A percentile compares a stretch with the other conserved stretches of the same genome.
Conservation (phyloP, 2,113 vertebrate species). For the Pelvicachromis taeniatus region DNA sequence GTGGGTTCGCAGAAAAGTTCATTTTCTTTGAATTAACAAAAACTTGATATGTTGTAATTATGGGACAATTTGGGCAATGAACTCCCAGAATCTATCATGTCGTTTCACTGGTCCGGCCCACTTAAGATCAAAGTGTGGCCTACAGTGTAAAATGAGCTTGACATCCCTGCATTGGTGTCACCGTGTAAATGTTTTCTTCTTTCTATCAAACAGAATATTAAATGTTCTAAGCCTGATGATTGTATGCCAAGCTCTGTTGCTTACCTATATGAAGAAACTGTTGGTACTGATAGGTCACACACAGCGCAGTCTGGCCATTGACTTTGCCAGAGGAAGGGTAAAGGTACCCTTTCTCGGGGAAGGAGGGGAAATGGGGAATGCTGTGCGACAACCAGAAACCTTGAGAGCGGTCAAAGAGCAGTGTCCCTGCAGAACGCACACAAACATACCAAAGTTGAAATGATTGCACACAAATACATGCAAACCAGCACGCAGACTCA, state of each 20-base stretch:
- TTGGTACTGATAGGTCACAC: conserved; percentile 79
- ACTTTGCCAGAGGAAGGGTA: conserved; percentile 81
- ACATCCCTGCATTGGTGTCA: background rate
- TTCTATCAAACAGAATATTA: background rate
- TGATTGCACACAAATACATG: background rate
- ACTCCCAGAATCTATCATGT: background rate
- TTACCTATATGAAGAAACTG: conserved; percentile 82
- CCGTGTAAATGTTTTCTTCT: background rate
- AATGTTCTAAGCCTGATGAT: background rate
- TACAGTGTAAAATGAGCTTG: too few species aligned
- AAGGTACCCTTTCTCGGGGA: conserved; percentile 78
- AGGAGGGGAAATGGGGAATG: conserved; percentile 84
- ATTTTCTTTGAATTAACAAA: fast-evolving
- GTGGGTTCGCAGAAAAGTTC: fast-evolving
- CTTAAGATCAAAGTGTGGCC: too few species aligned
- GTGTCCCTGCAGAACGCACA: conserved; percentile 70
- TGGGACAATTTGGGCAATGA: background rate
- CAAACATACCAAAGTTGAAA: background rate
- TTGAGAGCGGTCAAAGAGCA: conserved; percentile 82
- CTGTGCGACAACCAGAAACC: conserved; percentile 92
- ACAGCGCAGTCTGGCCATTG: conserved; percentile 82
- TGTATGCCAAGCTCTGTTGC: background rate
- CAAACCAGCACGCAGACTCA: background rate
- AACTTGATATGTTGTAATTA: background rate
- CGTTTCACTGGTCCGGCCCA: background rate